Evolutionary conservation across 1,140 invertebrate species (phyloP).

Genomic region (Drosophila chauvacae): DNA sequence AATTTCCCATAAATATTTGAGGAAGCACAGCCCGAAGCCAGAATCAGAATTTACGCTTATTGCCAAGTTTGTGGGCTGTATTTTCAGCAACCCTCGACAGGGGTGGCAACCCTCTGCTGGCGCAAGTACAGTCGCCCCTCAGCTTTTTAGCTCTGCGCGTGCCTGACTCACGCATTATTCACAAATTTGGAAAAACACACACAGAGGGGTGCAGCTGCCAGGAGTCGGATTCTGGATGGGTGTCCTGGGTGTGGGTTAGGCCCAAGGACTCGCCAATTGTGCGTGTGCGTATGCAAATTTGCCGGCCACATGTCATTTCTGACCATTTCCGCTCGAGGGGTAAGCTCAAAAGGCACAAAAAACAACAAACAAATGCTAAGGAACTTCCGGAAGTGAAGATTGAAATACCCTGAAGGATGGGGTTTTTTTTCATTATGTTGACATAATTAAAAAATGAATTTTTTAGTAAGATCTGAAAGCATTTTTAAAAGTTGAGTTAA

Average conservation of each 20-base stretch:
- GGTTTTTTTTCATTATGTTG: too few relatives aligned
- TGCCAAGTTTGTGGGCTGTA: conserved; percentile 39
- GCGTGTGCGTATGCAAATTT: conserved; percentile 77
- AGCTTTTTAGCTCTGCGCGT: conserved; percentile 71
- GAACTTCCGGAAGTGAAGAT: not conserved
- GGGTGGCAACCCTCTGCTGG: conserved; percentile 10
- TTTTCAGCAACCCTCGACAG: conserved; percentile 35
- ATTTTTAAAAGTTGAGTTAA: not conserved
- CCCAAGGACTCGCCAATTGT: conserved; percentile 58
- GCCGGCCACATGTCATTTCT: conserved; percentile 77
- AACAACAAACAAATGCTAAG: conserved; percentile 21
- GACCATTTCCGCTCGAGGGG: conserved; percentile 70
- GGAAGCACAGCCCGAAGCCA: conserved; percentile 31
- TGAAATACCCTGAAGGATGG: not conserved
- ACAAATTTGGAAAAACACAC: conserved; percentile 15
- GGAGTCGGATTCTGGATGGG: conserved; percentile 28
- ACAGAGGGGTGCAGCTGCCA: conserved; percentile 40
- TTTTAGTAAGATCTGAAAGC: not conserved
- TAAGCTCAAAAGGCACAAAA: conserved; percentile 41
- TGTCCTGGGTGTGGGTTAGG: conserved; percentile 19
- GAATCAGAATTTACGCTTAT: conserved; percentile 75
- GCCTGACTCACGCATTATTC: conserved; percentile 67
- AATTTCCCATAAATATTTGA: conserved; percentile 82
- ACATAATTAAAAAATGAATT: not conserved
- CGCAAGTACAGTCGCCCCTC: conserved; percentile 68